A percentile compares a stretch with the other conserved stretches of the same genome.
These are phyloP conservation scores for Lycopodina hypogea DNA, from an alignment of 37 sponge, comb jelly and placozoan genomes.

Conservation along the genomic window DNA sequence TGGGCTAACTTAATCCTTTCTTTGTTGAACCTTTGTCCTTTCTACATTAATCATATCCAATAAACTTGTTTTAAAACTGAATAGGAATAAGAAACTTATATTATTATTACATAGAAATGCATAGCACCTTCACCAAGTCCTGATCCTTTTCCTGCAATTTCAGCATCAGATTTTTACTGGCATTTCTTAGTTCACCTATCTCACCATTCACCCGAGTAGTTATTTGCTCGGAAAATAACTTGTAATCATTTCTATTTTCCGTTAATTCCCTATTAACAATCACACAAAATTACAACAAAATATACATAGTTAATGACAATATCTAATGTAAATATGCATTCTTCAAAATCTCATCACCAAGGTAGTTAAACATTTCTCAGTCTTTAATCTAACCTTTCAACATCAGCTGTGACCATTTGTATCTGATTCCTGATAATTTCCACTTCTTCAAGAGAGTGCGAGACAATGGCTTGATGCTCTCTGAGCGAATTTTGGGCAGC, in stretches of 20 bases:
- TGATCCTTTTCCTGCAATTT: constrained; percentile 16
- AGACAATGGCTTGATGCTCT: constrained; percentile 3
- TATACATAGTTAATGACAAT: not conserved
- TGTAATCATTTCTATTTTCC: not conserved
- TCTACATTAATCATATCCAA: too few species aligned
- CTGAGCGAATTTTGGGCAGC: not conserved
- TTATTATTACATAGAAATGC: too few species aligned
- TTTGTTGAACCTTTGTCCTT: too few species aligned
- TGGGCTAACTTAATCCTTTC: too few species aligned
- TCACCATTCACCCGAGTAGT: constrained; percentile 2
- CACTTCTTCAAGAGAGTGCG: not conserved
- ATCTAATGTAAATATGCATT: not conserved
- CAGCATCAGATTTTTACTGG: not conserved
- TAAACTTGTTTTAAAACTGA: too few species aligned
- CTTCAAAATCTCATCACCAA: not conserved
- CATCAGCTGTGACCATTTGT: not conserved
- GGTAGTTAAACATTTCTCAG: not conserved
- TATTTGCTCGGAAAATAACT: constrained; percentile 22
- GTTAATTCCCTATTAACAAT: constrained; percentile 21
- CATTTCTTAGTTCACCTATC: not conserved
- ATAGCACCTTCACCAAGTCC: constrained; percentile 15
- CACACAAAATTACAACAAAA: not conserved
- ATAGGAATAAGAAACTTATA: too few species aligned
- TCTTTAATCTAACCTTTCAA: constrained; percentile 30
- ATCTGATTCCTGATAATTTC: not conserved